Base-by-base conservation (phyloP, 2,888 invertebrate species). In the Agelastica alni region DNA sequence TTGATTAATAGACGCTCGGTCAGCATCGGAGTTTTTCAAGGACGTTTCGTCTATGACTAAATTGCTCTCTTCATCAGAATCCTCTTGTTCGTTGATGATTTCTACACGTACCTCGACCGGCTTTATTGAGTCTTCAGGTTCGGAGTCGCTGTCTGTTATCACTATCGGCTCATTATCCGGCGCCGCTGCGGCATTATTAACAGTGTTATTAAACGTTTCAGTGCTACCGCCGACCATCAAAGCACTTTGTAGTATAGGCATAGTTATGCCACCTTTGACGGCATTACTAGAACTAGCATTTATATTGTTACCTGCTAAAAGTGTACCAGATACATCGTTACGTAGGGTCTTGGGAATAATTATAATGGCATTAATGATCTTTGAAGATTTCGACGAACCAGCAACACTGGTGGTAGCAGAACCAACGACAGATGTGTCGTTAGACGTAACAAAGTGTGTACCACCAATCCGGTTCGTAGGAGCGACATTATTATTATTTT, bases 31-130 rank as follows among this genome's bases (percentile, higher is more conserved):
- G 16, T 14, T 13, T 14, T 31, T 54, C 4, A 22, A 17, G 28
- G 17, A 30, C 9, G 16, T 44, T 20, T 59, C 59, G 43, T 60
- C 59, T 28, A 60, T 60, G 7, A 60, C 51, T 20, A 60, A 46
- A 41, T 51, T 44, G 1, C 14, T 49, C 17, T 46, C 55, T 4
- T 57, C 59, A 6, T 51, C 51, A 4, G 51, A 55, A n/a, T 44
- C n/a, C n/a, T n/a, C n/a, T n/a, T n/a, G n/a, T n/a, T n/a, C n/a
- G n/a, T n/a, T n/a, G n/a, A n/a, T n/a, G n/a, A n/a, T n/a, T n/a
- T n/a, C n/a, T n/a, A n/a, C n/a, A n/a, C n/a, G n/a, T n/a, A n/a
- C n/a, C n/a, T n/a, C n/a, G n/a, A n/a, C n/a, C n/a, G n/a, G n/a
- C n/a, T n/a, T n/a, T n/a, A n/a, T n/a, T n/a, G n/a, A n/a, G n/a